A percentile compares a stretch with the other conserved stretches of the same genome.
Evolutionary conservation across 2,113 vertebrate species (phyloP).

Genomic region (Acanthisitta chloris): DNA sequence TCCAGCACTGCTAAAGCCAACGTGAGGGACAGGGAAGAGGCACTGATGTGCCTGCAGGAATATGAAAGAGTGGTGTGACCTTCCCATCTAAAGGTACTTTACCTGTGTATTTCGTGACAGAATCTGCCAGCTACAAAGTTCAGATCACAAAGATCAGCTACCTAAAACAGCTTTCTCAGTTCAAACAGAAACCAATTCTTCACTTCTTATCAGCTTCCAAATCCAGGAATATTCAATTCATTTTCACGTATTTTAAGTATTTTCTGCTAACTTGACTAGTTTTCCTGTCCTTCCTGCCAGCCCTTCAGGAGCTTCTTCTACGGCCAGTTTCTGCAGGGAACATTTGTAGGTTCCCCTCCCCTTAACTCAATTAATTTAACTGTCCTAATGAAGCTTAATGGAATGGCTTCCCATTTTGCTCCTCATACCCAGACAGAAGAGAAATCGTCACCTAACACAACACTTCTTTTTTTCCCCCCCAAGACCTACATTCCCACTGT

Average conservation of each 20-base stretch:
- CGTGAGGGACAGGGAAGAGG: background rate
- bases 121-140: background rate
- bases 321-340: background rate
- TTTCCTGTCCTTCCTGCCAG: background rate
- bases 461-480: background rate
- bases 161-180: background rate
- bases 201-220: background rate
- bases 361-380: background rate
- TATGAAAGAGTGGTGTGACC: background rate
- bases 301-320: background rate
- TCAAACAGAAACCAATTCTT: background rate
- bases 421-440: background rate
- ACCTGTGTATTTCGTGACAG: accelerated
- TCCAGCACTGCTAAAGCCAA: background rate
- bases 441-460: background rate
- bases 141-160: background rate
- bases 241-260: background rate
- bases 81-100: background rate
- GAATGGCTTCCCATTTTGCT: background rate
- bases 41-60: background rate
- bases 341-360: background rate
- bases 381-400: background rate
- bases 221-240: background rate
- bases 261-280: background rate
- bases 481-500: background rate